These are phyloP conservation scores for Tiliacea citrago DNA, from an alignment of 2,888 invertebrate species.

Conservation along the genomic window DNA sequence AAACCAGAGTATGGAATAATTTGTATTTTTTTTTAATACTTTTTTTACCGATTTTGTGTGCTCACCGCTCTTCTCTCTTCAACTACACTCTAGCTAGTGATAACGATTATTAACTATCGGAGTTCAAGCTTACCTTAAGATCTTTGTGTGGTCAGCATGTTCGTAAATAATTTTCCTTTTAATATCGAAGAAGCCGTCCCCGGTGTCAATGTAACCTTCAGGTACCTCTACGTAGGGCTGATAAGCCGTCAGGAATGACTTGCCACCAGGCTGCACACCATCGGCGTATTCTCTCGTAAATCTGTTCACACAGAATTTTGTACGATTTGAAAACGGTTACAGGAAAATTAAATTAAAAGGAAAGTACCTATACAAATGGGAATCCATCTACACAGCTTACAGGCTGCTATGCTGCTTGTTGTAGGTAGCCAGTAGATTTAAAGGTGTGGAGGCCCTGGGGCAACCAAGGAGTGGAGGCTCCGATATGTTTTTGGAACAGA, in stretches of 20 bases:
- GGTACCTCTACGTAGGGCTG: slow-evolving; percentile 15
- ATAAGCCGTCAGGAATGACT: slow-evolving; percentile 4
- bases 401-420: neutral
- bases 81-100: neutral
- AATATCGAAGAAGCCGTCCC: slow-evolving; percentile 17
- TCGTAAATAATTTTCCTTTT: neutral
- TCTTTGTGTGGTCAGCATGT: neutral
- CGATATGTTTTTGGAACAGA: no score
- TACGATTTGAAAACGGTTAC: neutral
- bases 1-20: neutral
- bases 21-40: neutral
- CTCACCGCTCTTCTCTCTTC: neutral
- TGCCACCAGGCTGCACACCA: slow-evolving; percentile 9
- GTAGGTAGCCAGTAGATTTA: no score
- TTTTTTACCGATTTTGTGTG: neutral
- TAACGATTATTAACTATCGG: neutral
- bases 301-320: slow-evolving; percentile 7
- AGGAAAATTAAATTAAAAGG: neutral
- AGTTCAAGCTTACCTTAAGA: slow-evolving; percentile 3
- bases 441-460: no score
- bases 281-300: slow-evolving; percentile 9
- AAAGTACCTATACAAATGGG: neutral
- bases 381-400: neutral
- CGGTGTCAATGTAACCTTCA: slow-evolving; percentile 13
- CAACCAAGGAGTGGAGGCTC: no score